These are phyloP conservation scores for Philereme transversata DNA, from an alignment of 2,888 invertebrate species.

Conservation along the genomic window DNA sequence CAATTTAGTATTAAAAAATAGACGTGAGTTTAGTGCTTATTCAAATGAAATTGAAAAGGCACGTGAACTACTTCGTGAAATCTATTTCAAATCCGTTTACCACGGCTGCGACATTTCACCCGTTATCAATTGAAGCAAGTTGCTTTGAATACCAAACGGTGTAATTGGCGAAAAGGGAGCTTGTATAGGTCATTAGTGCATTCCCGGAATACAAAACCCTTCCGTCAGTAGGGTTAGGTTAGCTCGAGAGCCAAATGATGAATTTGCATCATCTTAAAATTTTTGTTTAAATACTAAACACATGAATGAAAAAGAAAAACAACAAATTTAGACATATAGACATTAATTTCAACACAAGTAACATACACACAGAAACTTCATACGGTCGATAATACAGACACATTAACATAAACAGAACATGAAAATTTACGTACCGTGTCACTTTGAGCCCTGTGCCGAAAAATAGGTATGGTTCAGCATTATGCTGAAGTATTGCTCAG, in stretches of 20 bases:
- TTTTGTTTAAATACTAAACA: too few species aligned
- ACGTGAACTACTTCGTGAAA: constrained; percentile 9
- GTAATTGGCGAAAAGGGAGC: constrained; percentile 24
- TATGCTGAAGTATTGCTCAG: too few species aligned
- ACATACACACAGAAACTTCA: too few species aligned
- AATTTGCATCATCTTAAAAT: neutral
- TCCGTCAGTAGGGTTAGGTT: neutral
- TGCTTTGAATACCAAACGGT: constrained; percentile 25
- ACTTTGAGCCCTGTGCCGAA: too few species aligned
- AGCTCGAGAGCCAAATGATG: constrained; percentile 5
- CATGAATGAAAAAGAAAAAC: too few species aligned
- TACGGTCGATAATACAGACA: too few species aligned
- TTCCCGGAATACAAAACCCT: constrained; percentile 20
- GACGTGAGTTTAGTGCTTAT: constrained; percentile 1
- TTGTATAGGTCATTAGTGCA: constrained; percentile 30
- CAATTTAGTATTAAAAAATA: neutral
- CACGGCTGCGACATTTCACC: constrained; percentile 4
- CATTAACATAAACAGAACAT: too few species aligned
- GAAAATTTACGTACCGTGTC: too few species aligned
- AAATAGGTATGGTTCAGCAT: too few species aligned
- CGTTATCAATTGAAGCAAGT: constrained; percentile 19
- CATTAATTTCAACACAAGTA: too few species aligned
- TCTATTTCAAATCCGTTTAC: constrained; percentile 9
- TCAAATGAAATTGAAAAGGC: constrained; percentile 6
- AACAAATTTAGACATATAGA: too few species aligned